A percentile compares a stretch with the other conserved stretches of the same genome.
Evolutionary conservation across 2,888 invertebrate species (phyloP).

Genomic region (Drosophila quinaria): DNA sequence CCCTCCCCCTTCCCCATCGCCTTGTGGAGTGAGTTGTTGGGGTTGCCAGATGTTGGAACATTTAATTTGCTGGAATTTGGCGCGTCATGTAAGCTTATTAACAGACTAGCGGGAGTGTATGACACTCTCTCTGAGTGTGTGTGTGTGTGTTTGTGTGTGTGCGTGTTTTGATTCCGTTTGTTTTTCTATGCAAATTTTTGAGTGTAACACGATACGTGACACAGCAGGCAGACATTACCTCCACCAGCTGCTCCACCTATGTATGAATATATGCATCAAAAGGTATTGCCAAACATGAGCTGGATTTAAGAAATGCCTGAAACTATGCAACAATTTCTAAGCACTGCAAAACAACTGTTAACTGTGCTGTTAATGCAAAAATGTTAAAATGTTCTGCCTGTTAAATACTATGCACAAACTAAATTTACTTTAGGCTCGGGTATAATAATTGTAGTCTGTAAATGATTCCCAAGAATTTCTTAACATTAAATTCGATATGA

Average conservation of each 20-base stretch:
- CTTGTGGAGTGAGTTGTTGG: not conserved
- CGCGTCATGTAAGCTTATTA: conserved; percentile 77
- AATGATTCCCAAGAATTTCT: too few relatives aligned
- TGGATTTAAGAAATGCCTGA: not conserved
- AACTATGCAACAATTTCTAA: not conserved
- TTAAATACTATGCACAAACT: too few relatives aligned
- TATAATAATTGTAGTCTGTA: too few relatives aligned
- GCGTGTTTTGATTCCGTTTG: conserved; percentile 45
- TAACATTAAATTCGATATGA: too few relatives aligned
- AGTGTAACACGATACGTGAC: conserved; percentile 24
- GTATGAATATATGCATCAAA: not conserved
- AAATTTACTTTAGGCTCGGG: too few relatives aligned
- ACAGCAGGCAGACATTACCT: conserved; percentile 8
- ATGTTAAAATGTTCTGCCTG: not conserved
- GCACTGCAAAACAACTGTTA: not conserved
- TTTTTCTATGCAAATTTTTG: conserved; percentile 76
- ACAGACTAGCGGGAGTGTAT: conserved; percentile 53
- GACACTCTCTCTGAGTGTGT: not conserved
- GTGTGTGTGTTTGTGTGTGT: conserved; percentile 1
- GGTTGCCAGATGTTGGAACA: conserved; percentile 63
- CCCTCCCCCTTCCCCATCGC: too few relatives aligned
- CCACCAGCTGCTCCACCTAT: not conserved
- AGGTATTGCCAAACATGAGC: conserved; percentile 5
- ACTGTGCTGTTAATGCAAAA: not conserved
- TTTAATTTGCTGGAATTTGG: conserved; percentile 78